A percentile compares a stretch with the other conserved stretches of the same genome.
These are phyloP conservation scores for Orthonychiurus folsomi DNA, from an alignment of 2,888 invertebrate species.

Conservation along the genomic window DNA sequence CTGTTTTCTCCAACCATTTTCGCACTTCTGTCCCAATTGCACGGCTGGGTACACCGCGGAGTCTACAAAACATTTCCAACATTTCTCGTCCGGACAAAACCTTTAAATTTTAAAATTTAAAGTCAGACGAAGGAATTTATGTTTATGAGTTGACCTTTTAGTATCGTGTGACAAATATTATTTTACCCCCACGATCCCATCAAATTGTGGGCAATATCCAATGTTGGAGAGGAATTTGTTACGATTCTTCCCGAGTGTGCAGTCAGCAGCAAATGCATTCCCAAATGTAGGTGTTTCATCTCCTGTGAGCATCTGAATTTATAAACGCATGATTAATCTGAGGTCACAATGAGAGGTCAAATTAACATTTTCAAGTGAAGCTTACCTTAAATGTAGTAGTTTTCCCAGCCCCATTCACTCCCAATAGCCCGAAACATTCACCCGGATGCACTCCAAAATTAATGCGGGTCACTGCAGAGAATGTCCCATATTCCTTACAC, in stretches of 20 bases:
- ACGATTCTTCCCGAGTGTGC: conserved; percentile 31
- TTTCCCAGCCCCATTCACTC: conserved; percentile 52
- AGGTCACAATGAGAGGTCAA: too few species aligned
- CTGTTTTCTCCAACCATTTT: conserved; percentile 39
- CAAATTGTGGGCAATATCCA: conserved; percentile 85
- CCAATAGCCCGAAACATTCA: conserved; percentile 47
- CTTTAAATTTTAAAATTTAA: too few species aligned
- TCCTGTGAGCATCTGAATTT: conserved; percentile 51
- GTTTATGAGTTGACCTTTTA: too few species aligned
- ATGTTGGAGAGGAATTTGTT: conserved; percentile 43
- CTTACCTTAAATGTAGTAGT: too few species aligned
- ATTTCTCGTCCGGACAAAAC: conserved; percentile 67
- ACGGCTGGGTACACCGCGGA: conserved; percentile 56
- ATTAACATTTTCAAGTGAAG: too few species aligned
- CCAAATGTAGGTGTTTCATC: conserved; percentile 46
- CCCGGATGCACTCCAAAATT: conserved; percentile 55
- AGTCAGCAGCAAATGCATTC: conserved; percentile 22
- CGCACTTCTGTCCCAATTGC: conserved; percentile 41
- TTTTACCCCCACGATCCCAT: conserved; percentile 66
- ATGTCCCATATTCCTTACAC: conserved; percentile 38
- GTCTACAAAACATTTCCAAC: conserved; percentile 60
- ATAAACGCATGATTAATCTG: too few species aligned
- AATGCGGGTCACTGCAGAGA: conserved; percentile 56
- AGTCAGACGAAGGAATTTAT: too few species aligned
- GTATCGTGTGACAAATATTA: too few species aligned